Base-by-base conservation (phyloP, 1,140 invertebrate species). In the Oppia nitens region DNA sequence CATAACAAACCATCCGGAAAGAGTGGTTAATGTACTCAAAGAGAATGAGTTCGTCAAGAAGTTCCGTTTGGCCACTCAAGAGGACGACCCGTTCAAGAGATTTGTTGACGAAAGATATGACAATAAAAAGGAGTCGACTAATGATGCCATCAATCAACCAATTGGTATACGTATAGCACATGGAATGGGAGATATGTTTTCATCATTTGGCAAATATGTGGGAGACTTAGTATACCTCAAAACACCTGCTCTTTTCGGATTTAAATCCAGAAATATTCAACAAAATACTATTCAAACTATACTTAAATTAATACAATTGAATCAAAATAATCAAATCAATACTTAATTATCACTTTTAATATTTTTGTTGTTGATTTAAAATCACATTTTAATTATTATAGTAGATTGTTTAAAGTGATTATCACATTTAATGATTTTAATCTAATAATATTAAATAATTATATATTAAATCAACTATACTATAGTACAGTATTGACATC, bases 1-100 rank as follows among this genome's bases (percentile, higher is more conserved):
- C 6, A 64, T 66, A 29, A 66, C 64, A 0, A 66, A 66, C 53
- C 62, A 66, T 52, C 62, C 63, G 6, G 60, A 64, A 28, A 58
- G 61, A 14, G 17, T 66, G 12, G 21, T 47, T 1, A 32, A 57
- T 2, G 53, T 66, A 25, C 55, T 66, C 21, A 24, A 48, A 4
- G 63, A 66, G 47, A 3, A 28, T 3, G 62, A 66, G 52, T 63
- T 63, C 54, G 17, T 20, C 1, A 17, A 21, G 1, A 24, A 26
- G 3, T 60, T 48, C 20, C 49, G 65, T 21, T 49, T 66, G 23
- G 65, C 65, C 0, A 64, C 59, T 4, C 21, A 59, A 3, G 61
- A 62, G 12, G 65, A 66, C 40, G 56, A 57, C 56, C 65, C 65
- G 17, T 64, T 49, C 49, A n/a, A 53, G n/a, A 17, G 60, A 23